These are phyloP conservation scores for Petrocephalus schoutedeni DNA, from an alignment of 2,797 vertebrate species.

Conservation along the genomic window DNA sequence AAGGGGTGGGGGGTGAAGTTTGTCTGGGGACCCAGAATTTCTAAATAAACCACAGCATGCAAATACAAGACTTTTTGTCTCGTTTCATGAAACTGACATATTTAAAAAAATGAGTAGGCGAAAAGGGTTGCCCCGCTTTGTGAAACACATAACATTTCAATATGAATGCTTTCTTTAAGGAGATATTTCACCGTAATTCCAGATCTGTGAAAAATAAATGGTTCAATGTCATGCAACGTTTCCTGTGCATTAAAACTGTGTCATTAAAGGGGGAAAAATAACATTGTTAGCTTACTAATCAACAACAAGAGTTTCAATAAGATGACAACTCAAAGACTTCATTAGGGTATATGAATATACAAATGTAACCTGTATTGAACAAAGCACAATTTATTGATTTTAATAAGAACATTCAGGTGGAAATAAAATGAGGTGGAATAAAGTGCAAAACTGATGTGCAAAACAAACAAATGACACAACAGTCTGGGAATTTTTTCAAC, in stretches of 20 bases:
- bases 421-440: conserved; percentile 35
- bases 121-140: not conserved
- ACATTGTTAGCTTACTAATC: not conserved
- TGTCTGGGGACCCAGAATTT: not conserved
- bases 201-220: not conserved
- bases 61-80: too few species aligned
- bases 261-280: conserved; percentile 4
- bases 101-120: not conserved
- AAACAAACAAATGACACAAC: conserved; percentile 22
- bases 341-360: not conserved
- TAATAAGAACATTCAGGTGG: conserved; percentile 20
- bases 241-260: not conserved
- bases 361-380: not conserved
- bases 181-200: not conserved
- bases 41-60: not conserved
- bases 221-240: not conserved
- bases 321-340: not conserved
- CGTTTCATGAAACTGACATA: not conserved
- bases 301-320: conserved; percentile 1
- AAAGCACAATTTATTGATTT: not conserved
- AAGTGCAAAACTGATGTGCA: conserved; percentile 33
- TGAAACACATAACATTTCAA: not conserved
- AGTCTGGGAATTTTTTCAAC: conserved; percentile 1
- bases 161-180: not conserved
- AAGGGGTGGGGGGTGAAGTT: not conserved